Evolutionary conservation across 2,113 vertebrate species (phyloP), one percentile per base, ranked within the genome.

Genomic region (Agelaius tricolor): DNA sequence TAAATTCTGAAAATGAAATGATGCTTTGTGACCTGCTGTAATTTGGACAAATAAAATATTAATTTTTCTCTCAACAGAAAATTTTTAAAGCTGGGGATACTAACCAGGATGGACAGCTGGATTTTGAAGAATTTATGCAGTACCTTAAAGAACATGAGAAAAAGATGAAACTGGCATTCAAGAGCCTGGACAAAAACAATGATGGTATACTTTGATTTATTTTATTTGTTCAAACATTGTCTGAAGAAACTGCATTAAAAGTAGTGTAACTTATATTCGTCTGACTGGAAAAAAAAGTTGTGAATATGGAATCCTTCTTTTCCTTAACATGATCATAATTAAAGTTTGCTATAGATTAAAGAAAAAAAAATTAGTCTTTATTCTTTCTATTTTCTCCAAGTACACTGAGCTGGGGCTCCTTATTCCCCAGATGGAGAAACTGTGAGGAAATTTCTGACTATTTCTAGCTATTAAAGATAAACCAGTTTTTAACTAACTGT

Each of bases 61-160:
- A 22, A 27, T 39, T 83, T 66, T 88, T 96, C 33, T 96, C 52
- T 87, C 72, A 80, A 83, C 93, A 99, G 99, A 99, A 99, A 99
- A 99, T 99, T 72, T 98, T 99, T 87, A 97, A 91, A 61, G 98
- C 98, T 72, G 99, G 99, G 55, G 99, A 99, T 96, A 95, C 97
- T 84, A 98, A 99, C 96, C 98, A 98, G 80, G 99, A 99, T 73
- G 98, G 98, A 41, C 97, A 98, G 71, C 98, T 99, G 57, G 99
- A 99, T 97, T 99, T 99, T 96, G 97, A 97, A 93, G 99, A 99
- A 98, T 99, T 99, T 97, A 98, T 98, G 96, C 98, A 96, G 74
- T 99, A 99, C 72, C 98, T 99, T 91, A 99, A 98, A 93, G 99
- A 99, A 41, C 99, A 99, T 80, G 99, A 99, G 97, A 99, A 99